Percentiles rank a stretch among this genome's conserved stretches.
Conservation (phyloP, 2,113 vertebrate genomes). For the Lanius ludovicianus region DNA sequence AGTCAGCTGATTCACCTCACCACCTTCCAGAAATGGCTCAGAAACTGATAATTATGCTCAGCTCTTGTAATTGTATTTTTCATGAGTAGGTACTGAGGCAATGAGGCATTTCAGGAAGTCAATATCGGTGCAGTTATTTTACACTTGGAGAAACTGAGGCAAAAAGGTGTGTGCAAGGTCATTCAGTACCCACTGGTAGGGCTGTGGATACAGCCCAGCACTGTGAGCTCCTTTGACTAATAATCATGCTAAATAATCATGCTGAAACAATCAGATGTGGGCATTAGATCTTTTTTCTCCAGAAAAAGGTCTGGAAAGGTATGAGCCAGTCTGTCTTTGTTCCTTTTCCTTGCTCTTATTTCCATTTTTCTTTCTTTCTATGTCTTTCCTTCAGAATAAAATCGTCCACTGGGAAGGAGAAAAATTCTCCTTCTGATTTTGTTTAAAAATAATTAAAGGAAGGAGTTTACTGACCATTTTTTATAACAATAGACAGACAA, state of each 20-base stretch:
- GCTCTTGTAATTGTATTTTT: background rate
- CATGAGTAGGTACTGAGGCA: background rate
- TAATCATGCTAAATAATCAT: background rate
- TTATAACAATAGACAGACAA: background rate
- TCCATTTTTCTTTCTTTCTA: background rate
- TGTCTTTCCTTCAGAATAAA: background rate
- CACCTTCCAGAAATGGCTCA: background rate
- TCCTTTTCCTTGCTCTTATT: background rate
- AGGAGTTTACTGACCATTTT: background rate
- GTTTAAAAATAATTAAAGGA: background rate
- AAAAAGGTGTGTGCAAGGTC: background rate
- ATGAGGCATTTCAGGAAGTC: constrained; percentile 19
- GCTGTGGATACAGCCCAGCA: background rate
- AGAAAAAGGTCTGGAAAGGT: background rate
- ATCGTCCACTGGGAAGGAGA: background rate
- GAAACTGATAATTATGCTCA: background rate
- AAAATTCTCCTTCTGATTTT: background rate
- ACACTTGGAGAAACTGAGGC: constrained; percentile 48
- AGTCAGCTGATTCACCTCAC: constrained; percentile 7
- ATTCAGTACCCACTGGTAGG: background rate
- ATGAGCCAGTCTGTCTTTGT: background rate
- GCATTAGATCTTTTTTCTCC: background rate
- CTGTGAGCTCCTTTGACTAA: background rate
- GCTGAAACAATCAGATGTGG: background rate
- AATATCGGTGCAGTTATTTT: background rate